Percentiles rank a stretch among this genome's conserved stretches.
phyloP scores from a whole-genome alignment of 1,140 invertebrate species.

The Panagrolaimus sp. region DNA sequence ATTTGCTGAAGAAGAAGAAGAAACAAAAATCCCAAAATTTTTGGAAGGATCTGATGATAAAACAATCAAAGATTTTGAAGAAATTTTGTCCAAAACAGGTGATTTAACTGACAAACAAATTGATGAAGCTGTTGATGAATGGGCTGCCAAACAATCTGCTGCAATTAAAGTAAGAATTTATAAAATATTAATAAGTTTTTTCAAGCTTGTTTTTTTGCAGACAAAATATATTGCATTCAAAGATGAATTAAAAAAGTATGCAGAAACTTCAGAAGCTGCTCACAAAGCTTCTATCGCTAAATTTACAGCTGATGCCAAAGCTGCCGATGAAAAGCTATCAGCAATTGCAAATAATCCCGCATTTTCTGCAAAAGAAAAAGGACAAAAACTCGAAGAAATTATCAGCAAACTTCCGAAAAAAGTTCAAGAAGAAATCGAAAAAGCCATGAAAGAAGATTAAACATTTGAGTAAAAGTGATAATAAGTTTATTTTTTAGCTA shows the following conservation, averaged over 20 bases:
- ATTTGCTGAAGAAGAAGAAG: too few relatives aligned
- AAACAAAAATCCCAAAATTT: too few relatives aligned
- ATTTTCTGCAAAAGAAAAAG: constrained; percentile 43
- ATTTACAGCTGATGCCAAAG: constrained; percentile 48
- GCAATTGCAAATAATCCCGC: constrained; percentile 44
- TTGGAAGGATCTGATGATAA: too few relatives aligned
- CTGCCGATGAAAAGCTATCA: constrained; percentile 44
- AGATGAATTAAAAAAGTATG: constrained; percentile 36
- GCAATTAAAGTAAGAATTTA: constrained; percentile 37
- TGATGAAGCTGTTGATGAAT: constrained; percentile 38
- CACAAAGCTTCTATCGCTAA: constrained; percentile 40
- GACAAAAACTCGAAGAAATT: constrained; percentile 44
- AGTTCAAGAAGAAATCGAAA: constrained; percentile 50
- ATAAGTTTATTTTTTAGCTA: too few relatives aligned
- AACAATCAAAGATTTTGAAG: too few relatives aligned
- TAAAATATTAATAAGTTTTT: constrained; percentile 15
- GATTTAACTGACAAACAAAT: too few relatives aligned
- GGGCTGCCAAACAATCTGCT: constrained; percentile 39
- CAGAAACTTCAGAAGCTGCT: constrained; percentile 42
- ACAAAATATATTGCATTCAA: constrained; percentile 43
- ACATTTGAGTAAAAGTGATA: too few relatives aligned
- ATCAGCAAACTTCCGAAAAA: constrained; percentile 35
- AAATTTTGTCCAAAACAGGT: too few relatives aligned
- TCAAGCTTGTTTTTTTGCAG: constrained; percentile 23
- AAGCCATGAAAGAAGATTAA: constrained; percentile 46